A percentile compares a stretch with the other conserved stretches of the same genome.
Evolutionary conservation across 2,113 vertebrate genomes (phyloP).

Genomic region (Strix aluco): DNA sequence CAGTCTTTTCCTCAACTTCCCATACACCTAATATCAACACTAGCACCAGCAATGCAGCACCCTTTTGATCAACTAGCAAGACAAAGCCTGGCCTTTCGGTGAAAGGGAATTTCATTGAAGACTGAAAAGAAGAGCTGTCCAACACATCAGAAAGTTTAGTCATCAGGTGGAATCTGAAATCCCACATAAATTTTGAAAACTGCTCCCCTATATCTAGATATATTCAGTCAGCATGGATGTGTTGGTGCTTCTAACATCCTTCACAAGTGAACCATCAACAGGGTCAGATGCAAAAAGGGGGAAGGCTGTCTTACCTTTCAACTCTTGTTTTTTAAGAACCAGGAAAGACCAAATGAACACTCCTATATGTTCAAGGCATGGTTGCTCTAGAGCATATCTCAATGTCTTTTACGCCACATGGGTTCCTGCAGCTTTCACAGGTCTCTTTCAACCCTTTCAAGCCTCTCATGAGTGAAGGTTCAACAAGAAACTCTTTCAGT

Average conservation of each 20-base stretch:
- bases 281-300: neutral
- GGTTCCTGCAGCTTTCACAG: neutral
- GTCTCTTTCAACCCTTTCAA: neutral
- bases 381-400: neutral
- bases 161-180: neutral
- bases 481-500: neutral
- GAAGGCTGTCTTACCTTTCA: neutral
- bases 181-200: neutral
- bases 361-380: neutral
- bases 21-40: no score
- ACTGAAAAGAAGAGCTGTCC: neutral
- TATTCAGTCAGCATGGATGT: neutral
- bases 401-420: rapidly evolving
- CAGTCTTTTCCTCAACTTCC: neutral
- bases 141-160: neutral
- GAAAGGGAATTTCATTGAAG: neutral
- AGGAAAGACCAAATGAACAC: neutral
- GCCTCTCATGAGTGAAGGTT: neutral
- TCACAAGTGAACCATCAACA: neutral
- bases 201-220: neutral
- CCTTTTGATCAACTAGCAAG: neutral
- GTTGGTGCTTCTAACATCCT: neutral
- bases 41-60: neutral
- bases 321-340: rapidly evolving
- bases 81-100: neutral